Conservation (phyloP, 2,888 invertebrate genomes). For the Volucella inflata region DNA sequence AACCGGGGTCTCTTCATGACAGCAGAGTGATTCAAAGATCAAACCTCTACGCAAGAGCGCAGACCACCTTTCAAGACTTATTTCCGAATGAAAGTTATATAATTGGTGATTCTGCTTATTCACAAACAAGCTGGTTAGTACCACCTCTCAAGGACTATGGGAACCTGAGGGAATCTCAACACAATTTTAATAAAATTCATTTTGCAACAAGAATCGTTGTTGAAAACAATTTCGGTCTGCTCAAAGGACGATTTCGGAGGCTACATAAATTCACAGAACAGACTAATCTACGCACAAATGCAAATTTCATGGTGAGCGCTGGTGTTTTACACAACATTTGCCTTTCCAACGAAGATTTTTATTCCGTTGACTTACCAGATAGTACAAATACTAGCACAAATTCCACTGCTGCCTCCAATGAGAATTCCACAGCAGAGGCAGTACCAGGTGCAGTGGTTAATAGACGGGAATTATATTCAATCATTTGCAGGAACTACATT, state of each 20-base stretch:
- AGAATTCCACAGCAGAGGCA: neutral
- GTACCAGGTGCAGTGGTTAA: neutral
- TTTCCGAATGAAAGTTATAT: neutral
- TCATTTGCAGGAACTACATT: neutral
- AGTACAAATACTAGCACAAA: neutral
- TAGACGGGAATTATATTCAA: neutral
- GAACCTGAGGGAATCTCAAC: neutral
- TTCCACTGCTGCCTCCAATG: neutral
- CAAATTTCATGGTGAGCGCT: neutral
- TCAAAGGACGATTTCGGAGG: neutral
- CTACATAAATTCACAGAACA: neutral
- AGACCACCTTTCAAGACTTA: neutral
- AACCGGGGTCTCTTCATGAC: neutral
- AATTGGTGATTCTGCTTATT: no score
- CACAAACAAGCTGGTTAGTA: neutral
- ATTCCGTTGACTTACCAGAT: neutral
- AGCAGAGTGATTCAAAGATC: neutral
- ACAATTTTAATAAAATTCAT: neutral
- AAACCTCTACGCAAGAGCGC: neutral
- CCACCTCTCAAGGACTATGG: neutral
- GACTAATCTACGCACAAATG: neutral
- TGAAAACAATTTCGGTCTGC: neutral
- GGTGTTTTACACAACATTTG: neutral
- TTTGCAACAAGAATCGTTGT: no score
- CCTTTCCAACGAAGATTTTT: neutral